These are phyloP conservation scores for Ophthalmolycus amberensis DNA, from an alignment of 2,113 vertebrate species.

Conservation along the genomic window DNA sequence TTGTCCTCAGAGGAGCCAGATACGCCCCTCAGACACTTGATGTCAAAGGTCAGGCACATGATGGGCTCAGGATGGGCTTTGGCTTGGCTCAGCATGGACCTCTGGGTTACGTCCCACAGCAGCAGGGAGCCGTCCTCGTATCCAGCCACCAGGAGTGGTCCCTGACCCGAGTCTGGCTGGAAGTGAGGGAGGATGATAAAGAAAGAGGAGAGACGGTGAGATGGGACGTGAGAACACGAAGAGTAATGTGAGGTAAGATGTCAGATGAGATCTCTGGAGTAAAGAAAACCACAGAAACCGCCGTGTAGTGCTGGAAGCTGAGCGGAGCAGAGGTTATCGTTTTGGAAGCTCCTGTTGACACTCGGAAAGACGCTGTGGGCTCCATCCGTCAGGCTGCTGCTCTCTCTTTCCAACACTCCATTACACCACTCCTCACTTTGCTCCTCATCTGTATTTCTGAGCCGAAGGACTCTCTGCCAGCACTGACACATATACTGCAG, in stretches of 20 bases:
- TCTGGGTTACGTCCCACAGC: conserved; percentile 90
- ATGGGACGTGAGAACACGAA: conserved; percentile 22
- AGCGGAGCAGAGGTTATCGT: conserved; percentile 82
- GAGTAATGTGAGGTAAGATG: conserved; percentile 28
- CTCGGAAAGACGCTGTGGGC: conserved; percentile 58
- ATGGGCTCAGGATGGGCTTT: conserved; percentile 90
- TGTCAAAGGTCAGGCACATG: conserved; percentile 95
- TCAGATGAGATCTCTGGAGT: conserved; percentile 23
- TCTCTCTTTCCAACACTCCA: conserved; percentile 71
- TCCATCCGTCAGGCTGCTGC: conserved; percentile 76
- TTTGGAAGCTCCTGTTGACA: conserved; percentile 73
- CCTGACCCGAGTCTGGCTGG: conserved; percentile 81
- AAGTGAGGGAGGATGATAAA: conserved; percentile 45
- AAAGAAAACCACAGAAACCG: conserved; percentile 49
- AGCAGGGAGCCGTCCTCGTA: conserved; percentile 94
- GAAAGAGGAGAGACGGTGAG: conserved; percentile 17
- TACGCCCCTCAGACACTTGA: conserved; percentile 85
- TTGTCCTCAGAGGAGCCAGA: conserved; percentile 92
- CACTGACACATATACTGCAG: neutral
- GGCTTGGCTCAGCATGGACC: conserved; percentile 83
- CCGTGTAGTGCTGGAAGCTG: conserved; percentile 51
- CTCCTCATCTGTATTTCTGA: conserved; percentile 77
- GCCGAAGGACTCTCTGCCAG: conserved; percentile 15
- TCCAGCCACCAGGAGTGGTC: conserved; percentile 89
- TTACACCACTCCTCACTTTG: conserved; percentile 80